Conservation (phyloP, 92 coral and sea anemone genomes). For the Palythoa grandiflora region DNA sequence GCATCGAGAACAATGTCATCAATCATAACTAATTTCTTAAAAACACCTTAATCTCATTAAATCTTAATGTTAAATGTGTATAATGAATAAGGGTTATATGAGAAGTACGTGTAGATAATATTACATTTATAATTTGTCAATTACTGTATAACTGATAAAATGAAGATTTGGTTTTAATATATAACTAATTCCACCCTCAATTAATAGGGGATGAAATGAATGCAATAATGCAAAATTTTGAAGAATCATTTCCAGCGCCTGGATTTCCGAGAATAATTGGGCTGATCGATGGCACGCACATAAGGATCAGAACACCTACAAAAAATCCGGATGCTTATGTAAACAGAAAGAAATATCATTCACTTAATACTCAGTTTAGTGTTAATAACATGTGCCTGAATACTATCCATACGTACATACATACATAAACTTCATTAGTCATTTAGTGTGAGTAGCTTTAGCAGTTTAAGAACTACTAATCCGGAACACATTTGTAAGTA, state of each 20-base stretch:
- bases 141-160: slow-evolving; percentile 23
- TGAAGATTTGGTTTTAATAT: slow-evolving; percentile 35
- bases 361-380: slow-evolving; percentile 43
- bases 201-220: slow-evolving; percentile 12
- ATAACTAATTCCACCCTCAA: slow-evolving; percentile 19
- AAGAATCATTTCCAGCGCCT: slow-evolving; percentile 27
- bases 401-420: not conserved
- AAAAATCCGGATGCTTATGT: slow-evolving; percentile 39
- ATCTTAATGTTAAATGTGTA: slow-evolving; percentile 13
- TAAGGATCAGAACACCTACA: slow-evolving; percentile 41
- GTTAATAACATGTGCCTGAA: not conserved
- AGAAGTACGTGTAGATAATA: slow-evolving; percentile 30
- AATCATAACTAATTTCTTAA: slow-evolving; percentile 26
- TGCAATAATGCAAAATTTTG: slow-evolving; percentile 34
- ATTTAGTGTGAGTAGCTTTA: slow-evolving; percentile 28
- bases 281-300: slow-evolving; percentile 43
- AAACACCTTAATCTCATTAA: slow-evolving; percentile 32
- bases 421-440: slow-evolving; percentile 2
- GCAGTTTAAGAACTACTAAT: slow-evolving; percentile 36
- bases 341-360: slow-evolving; percentile 38
- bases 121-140: slow-evolving; percentile 32
- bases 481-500: slow-evolving; percentile 16
- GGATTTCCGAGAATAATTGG: slow-evolving; percentile 35
- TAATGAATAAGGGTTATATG: slow-evolving; percentile 22
- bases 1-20: slow-evolving; percentile 27